Percentiles rank a stretch among this genome's conserved stretches.
These are phyloP conservation scores for Acanthurus tractus DNA, from an alignment of 2,797 vertebrate species.

Conservation along the genomic window DNA sequence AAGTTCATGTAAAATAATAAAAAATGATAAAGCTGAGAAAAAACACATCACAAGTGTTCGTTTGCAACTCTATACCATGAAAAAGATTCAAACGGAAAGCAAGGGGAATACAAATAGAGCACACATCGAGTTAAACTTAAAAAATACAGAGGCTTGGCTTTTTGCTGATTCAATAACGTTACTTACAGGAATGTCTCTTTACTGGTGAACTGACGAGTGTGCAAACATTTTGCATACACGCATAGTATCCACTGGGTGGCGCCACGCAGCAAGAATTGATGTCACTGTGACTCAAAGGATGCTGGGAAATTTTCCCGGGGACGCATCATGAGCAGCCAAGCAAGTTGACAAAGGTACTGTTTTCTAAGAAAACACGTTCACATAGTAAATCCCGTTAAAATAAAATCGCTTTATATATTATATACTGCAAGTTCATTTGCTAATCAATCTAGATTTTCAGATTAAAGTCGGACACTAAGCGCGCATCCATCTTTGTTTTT, in stretches of 20 bases:
- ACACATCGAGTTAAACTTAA: accelerated
- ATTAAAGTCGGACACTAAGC: too few relatives aligned
- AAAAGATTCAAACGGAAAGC: not conserved
- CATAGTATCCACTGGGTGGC: slow-evolving; percentile 31
- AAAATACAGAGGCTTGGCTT: not conserved
- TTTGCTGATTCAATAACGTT: not conserved
- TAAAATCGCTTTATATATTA: accelerated
- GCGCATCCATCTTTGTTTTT: slow-evolving; percentile 8
- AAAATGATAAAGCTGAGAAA: not conserved
- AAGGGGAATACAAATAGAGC: not conserved
- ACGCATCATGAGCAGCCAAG: accelerated
- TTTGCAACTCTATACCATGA: not conserved
- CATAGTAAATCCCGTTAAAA: accelerated
- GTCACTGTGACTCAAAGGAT: slow-evolving; percentile 52
- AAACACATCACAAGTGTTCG: not conserved
- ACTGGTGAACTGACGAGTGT: too few relatives aligned
- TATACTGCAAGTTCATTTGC: accelerated
- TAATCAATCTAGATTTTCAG: not conserved
- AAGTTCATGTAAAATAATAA: not conserved
- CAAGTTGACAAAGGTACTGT: slow-evolving; percentile 9
- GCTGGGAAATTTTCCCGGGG: slow-evolving; percentile 57
- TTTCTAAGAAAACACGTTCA: accelerated
- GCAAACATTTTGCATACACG: not conserved
- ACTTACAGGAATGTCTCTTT: not conserved
- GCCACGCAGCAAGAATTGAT: accelerated